phyloP scores from a whole-genome alignment of 2,888 invertebrate genomes.

The Cryptophagus acutangulus region DNA sequence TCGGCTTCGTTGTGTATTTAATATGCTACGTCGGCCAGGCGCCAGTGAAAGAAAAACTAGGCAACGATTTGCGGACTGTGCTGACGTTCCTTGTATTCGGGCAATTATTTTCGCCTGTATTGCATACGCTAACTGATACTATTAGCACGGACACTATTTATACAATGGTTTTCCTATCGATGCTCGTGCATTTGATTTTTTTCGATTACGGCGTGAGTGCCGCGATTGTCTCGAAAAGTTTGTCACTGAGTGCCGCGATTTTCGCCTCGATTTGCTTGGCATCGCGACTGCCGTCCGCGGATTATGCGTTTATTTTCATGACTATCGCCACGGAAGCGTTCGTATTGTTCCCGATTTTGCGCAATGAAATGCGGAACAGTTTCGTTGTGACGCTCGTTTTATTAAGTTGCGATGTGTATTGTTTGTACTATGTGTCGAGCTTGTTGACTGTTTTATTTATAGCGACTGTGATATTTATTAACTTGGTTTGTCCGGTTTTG shows the following conservation, averaged over 20 bases:
- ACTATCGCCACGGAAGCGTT: slow-evolving; percentile 85
- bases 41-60: slow-evolving; percentile 33
- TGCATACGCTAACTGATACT: slow-evolving; percentile 92
- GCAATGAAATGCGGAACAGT: slow-evolving; percentile 56
- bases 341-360: slow-evolving; percentile 79
- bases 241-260: slow-evolving; percentile 91
- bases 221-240: slow-evolving; percentile 82
- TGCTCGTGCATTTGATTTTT: slow-evolving; percentile 82
- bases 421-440: slow-evolving; percentile 55
- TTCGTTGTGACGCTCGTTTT: slow-evolving; percentile 54
- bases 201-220: slow-evolving; percentile 88
- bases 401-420: slow-evolving; percentile 50
- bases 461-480: slow-evolving; percentile 58
- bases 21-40: slow-evolving; percentile 26
- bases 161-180: slow-evolving; percentile 83
- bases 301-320: slow-evolving; percentile 85
- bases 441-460: slow-evolving; percentile 60
- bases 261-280: slow-evolving; percentile 94
- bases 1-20: slow-evolving; percentile 61
- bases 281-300: slow-evolving; percentile 79
- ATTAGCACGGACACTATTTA: slow-evolving; percentile 98
- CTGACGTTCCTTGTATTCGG: slow-evolving; percentile 81
- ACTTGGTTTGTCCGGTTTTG: slow-evolving; percentile 67
- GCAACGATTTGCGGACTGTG: slow-evolving; percentile 70
- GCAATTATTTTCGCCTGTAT: slow-evolving; percentile 82